These are phyloP conservation scores for Thysanoteuthis rhombus DNA, from an alignment of 2,888 invertebrate species.

Conservation along the genomic window DNA sequence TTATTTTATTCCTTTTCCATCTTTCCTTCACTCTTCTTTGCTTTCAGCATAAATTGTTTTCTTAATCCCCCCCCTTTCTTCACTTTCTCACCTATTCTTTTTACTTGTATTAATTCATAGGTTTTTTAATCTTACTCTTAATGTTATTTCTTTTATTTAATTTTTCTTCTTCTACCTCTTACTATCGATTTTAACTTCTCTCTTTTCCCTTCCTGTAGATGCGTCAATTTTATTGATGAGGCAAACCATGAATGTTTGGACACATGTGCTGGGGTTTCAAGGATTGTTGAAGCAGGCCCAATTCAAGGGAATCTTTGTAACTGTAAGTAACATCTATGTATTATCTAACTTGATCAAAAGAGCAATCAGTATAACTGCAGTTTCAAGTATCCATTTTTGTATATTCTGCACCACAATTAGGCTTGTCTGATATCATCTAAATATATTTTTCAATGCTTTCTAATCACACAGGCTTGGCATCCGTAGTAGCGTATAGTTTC, in stretches of 20 bases:
- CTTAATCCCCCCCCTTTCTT: no score
- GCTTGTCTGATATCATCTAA: no score
- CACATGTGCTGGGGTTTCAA: constrained; percentile 49
- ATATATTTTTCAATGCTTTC: no score
- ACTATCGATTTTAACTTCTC: no score
- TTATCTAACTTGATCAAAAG: background rate
- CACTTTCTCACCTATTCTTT: no score
- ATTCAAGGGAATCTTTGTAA: constrained; percentile 50
- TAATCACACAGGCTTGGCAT: background rate
- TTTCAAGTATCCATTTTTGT: background rate
- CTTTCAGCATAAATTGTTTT: no score
- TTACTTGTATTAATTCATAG: no score
- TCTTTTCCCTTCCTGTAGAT: constrained; percentile 37
- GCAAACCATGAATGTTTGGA: constrained; percentile 45
- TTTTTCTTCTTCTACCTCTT: no score
- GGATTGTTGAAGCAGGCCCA: constrained; percentile 40
- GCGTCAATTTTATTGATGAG: constrained; percentile 51
- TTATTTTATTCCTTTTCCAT: no score
- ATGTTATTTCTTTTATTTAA: no score
- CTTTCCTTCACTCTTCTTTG: no score
- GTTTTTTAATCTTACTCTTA: no score
- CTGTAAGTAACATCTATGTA: constrained; percentile 40
- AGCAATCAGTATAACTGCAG: background rate
- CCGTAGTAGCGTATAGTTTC: background rate
- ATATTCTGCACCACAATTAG: background rate